A percentile compares a stretch with the other conserved stretches of the same genome.
Evolutionary conservation across 2,888 invertebrate genomes (phyloP).

Genomic region (Galeopsomyia nigrocyanea): DNA sequence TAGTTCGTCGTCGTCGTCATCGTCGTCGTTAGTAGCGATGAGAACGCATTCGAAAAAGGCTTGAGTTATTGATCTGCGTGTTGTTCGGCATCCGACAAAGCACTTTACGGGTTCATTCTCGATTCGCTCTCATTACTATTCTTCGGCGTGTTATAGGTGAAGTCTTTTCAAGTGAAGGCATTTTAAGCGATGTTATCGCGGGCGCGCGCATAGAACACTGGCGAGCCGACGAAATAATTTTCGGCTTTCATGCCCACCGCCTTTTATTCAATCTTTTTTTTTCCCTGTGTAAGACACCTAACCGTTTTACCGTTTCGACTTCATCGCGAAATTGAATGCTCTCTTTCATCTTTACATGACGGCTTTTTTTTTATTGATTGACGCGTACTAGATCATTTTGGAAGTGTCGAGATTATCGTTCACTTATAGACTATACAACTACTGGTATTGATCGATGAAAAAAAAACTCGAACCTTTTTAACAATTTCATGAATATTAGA

Average conservation of each 20-base stretch:
- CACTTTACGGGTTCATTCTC: neutral
- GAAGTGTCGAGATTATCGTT: no score
- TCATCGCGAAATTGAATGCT: conserved; percentile 39
- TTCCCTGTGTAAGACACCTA: conserved; percentile 7
- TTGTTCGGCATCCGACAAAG: conserved; percentile 14
- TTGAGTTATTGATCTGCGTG: conserved; percentile 16
- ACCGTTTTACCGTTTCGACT: conserved; percentile 18
- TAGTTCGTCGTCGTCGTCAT: neutral
- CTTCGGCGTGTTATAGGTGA: no score
- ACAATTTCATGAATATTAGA: no score
- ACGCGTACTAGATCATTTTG: conserved; percentile 16
- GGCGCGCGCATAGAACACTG: conserved; percentile 10
- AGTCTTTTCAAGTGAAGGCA: neutral
- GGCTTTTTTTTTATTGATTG: conserved; percentile 32
- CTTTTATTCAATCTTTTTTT: conserved; percentile 43
- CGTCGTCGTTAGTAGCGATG: no score
- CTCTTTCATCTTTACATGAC: conserved; percentile 7
- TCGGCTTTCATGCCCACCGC: conserved; percentile 37
- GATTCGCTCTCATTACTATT: neutral
- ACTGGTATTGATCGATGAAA: no score
- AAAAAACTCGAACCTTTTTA: no score
- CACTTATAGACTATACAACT: no score
- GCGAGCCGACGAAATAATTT: conserved; percentile 41
- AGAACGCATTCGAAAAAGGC: neutral
- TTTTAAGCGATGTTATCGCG: conserved; percentile 34